Percentiles rank a stretch among this genome's conserved stretches.
Evolutionary conservation across 1,140 invertebrate genomes (phyloP).

Genomic region (Aphaenogaster floridana): DNA sequence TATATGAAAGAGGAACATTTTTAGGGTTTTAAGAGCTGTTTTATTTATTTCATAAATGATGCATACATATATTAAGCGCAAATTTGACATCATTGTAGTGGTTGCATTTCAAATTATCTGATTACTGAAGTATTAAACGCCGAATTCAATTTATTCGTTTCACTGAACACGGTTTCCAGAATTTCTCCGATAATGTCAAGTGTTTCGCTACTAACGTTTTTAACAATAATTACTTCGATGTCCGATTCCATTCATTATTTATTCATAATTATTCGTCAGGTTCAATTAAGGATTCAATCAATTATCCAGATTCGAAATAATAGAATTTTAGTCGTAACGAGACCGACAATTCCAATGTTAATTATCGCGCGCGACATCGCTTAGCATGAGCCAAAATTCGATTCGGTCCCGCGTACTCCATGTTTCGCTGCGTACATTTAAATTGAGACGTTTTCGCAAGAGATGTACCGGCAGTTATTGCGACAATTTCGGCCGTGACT

Average conservation of each 20-base stretch:
- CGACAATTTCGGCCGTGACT: conserved; percentile 60
- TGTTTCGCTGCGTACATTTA: conserved; percentile 27
- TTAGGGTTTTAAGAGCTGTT: background rate
- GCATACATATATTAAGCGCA: background rate
- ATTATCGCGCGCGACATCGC: conserved; percentile 39
- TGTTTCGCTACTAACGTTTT: conserved; percentile 33
- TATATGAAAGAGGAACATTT: background rate
- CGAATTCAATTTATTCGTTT: conserved; percentile 48
- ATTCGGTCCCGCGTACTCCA: conserved; percentile 7
- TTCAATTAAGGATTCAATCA: conserved; percentile 65
- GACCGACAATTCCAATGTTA: conserved; percentile 41
- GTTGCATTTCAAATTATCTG: conserved; percentile 47
- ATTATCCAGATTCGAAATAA: conserved; percentile 55
- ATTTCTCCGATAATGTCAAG: conserved; percentile 50
- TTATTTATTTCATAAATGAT: conserved; percentile 40
- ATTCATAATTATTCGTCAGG: conserved; percentile 61
- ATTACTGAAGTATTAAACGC: conserved; percentile 51
- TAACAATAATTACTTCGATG: conserved; percentile 30
- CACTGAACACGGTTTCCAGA: conserved; percentile 23
- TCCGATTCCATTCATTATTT: conserved; percentile 12
- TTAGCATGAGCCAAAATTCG: conserved; percentile 23
- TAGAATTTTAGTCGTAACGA: conserved; percentile 52
- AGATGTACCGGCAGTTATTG: conserved; percentile 17
- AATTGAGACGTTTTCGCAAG: conserved; percentile 46
- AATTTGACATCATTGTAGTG: background rate